These are phyloP conservation scores for Halcyon chelicuti DNA, from an alignment of 2,797 vertebrate species.

Conservation along the genomic window DNA sequence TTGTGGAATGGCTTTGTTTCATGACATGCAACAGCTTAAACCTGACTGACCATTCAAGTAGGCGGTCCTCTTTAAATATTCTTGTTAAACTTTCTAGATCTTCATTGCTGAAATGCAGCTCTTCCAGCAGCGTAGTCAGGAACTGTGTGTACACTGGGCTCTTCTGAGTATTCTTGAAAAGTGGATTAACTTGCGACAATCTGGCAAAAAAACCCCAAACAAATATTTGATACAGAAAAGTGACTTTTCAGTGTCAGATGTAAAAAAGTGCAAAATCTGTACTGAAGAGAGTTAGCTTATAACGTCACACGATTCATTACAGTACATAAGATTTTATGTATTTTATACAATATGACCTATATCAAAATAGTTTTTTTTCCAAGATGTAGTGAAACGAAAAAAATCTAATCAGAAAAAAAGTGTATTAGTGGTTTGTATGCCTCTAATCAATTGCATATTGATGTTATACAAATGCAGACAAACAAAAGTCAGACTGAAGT, in stretches of 20 bases:
- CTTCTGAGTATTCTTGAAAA: slow-evolving; percentile 61
- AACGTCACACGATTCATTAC: not conserved
- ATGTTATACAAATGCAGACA: not conserved
- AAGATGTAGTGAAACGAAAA: not conserved
- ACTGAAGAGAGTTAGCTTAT: not conserved
- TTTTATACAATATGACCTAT: not conserved
- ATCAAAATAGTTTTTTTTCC: not conserved
- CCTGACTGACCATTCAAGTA: slow-evolving; percentile 61
- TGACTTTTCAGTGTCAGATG: not conserved
- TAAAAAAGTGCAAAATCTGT: not conserved
- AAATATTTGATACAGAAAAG: not conserved
- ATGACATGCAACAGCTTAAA: not conserved
- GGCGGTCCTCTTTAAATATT: slow-evolving; percentile 69
- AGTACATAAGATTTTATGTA: not conserved
- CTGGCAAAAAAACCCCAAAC: slow-evolving; percentile 29
- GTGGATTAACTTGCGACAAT: slow-evolving; percentile 67
- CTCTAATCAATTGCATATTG: not conserved
- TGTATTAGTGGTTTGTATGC: not conserved
- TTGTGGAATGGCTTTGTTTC: not conserved
- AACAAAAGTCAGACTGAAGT: not conserved
- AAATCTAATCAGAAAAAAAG: not conserved
- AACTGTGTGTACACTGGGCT: slow-evolving; percentile 75
- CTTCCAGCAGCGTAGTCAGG: slow-evolving; percentile 76
- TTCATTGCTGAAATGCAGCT: slow-evolving; percentile 78
- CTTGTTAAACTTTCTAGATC: slow-evolving; percentile 80